phyloP scores from a whole-genome alignment of 2,797 vertebrate species.

The Microctenopoma stevenorrisi region DNA sequence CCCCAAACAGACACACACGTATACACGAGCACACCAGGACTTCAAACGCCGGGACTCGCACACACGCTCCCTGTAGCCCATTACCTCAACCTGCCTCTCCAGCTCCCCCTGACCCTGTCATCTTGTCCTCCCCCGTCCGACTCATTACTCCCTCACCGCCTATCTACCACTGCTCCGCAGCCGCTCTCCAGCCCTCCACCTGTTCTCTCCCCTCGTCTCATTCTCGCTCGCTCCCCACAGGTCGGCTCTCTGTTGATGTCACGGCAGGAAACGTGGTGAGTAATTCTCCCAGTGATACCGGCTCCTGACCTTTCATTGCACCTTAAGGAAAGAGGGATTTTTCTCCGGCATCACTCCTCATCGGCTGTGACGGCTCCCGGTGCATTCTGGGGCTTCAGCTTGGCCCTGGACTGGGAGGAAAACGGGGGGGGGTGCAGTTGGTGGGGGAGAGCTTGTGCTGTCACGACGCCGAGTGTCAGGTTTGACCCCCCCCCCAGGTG shows the following conservation, averaged over 20 bases:
- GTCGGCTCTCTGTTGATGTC: conserved; percentile 61
- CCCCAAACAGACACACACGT: conserved; percentile 2
- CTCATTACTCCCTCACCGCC: conserved; percentile 73
- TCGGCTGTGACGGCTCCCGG: conserved; percentile 68
- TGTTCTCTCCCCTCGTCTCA: conserved; percentile 57
- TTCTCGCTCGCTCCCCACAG: conserved; percentile 47
- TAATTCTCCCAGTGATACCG: conserved; percentile 79
- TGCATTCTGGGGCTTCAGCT: conserved; percentile 63
- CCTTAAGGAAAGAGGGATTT: conserved; percentile 77
- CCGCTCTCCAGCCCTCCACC: conserved; percentile 66
- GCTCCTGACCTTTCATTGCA: conserved; percentile 79
- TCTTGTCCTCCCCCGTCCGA: conserved; percentile 41
- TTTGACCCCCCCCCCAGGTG: conserved; percentile 68
- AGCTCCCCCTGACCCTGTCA: conserved; percentile 76
- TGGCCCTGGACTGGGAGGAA: conserved; percentile 39
- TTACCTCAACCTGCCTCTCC: conserved; percentile 75
- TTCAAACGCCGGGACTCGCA: conserved; percentile 49
- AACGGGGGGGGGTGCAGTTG: not conserved
- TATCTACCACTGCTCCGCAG: conserved; percentile 55
- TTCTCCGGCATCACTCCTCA: conserved; percentile 74
- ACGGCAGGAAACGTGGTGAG: conserved; percentile 66
- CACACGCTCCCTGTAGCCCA: conserved; percentile 57
- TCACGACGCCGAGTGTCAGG: conserved; percentile 70
- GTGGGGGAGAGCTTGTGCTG: conserved; percentile 46
- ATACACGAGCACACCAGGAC: conserved; percentile 14